Percentiles rank a stretch among this genome's conserved stretches.
These are phyloP conservation scores for Opisthocomus hoazin DNA, from an alignment of 2,113 vertebrate genomes.

Conservation along the genomic window DNA sequence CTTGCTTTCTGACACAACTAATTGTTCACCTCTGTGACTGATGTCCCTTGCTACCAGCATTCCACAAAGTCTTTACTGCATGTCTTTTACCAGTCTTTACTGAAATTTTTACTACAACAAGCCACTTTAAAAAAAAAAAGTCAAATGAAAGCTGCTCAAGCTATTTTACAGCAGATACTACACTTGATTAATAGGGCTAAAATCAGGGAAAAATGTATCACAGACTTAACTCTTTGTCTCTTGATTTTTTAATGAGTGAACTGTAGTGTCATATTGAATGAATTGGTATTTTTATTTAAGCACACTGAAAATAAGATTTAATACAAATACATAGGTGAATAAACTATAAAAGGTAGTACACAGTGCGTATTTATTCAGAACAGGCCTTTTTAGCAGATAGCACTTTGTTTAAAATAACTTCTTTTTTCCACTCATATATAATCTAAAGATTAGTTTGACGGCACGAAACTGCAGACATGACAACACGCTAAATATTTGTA, in stretches of 20 bases:
- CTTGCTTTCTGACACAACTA: not conserved
- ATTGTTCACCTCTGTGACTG: not conserved
- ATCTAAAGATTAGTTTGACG: not conserved
- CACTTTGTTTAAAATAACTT: not conserved
- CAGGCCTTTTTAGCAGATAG: not conserved
- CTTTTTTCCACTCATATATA: not conserved
- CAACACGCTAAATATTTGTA: slow-evolving; percentile 54
- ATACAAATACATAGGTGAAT: not conserved
- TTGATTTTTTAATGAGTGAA: not conserved
- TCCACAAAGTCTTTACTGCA: not conserved
- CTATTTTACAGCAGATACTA: not conserved
- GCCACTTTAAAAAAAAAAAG: not conserved
- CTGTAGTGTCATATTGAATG: not conserved
- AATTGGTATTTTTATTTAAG: not conserved
- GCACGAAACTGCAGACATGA: not conserved
- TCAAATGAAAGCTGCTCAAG: not conserved
- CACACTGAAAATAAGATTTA: not conserved
- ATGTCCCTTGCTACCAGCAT: not conserved
- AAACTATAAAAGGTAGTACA: not conserved
- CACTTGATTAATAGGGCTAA: not conserved
- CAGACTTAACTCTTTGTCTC: not conserved
- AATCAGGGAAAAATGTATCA: not conserved
- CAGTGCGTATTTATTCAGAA: not conserved
- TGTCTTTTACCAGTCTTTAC: not conserved
- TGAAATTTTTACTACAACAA: not conserved